These are phyloP conservation scores for Grammomys surdaster DNA, from an alignment of 2,113 vertebrate genomes.

Conservation along the genomic window DNA sequence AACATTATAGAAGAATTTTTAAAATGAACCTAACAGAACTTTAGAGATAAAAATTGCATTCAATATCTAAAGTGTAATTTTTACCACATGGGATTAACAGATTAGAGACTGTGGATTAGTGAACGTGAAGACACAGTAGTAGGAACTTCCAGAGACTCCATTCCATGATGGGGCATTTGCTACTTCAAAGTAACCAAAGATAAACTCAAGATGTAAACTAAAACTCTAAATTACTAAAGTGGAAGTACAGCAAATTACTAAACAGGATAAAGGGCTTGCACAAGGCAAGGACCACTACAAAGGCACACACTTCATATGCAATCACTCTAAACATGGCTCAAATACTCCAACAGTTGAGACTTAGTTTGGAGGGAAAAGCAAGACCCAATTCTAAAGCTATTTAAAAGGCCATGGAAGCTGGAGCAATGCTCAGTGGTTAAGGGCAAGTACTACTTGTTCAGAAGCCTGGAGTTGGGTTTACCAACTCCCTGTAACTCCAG, in stretches of 20 bases:
- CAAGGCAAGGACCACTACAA: not conserved
- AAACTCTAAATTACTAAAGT: not conserved
- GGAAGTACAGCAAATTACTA: not conserved
- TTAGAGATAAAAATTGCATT: not conserved
- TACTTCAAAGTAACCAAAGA: not conserved
- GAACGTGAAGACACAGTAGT: not conserved
- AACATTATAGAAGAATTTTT: not conserved
- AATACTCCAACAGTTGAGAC: not conserved
- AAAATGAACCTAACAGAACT: not conserved
- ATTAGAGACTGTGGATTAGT: not conserved
- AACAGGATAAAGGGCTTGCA: not conserved
- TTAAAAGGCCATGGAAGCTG: not conserved
- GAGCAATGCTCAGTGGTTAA: not conserved
- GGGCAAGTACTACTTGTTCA: too few relatives aligned
- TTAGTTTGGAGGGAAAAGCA: not conserved
- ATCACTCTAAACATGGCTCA: not conserved
- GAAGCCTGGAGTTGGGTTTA: not conserved
- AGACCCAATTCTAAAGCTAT: not conserved
- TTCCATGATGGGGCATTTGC: not conserved
- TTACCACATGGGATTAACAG: not conserved
- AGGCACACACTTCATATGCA: not conserved
- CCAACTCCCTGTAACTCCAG: too few relatives aligned
- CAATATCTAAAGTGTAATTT: not conserved
- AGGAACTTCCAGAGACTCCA: not conserved
- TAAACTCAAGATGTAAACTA: not conserved